phyloP scores from a whole-genome alignment of 1,140 invertebrate species.

The Conus ventricosus region DNA sequence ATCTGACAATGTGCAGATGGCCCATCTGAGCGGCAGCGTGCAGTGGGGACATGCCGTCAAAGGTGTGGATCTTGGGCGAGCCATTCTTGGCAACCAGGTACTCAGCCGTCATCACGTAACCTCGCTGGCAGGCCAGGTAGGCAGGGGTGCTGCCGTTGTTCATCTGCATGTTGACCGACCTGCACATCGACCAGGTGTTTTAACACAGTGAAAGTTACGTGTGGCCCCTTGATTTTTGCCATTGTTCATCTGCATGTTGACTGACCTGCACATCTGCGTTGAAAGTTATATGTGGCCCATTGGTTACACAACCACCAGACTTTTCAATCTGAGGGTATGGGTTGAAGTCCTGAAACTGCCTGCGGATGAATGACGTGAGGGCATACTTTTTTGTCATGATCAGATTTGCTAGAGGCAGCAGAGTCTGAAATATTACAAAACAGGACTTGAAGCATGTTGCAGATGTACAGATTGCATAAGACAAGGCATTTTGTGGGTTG shows the following conservation, averaged over 20 bases:
- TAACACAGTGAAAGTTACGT: too few relatives aligned
- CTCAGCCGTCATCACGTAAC: conserved; percentile 88
- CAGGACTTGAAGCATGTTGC: too few relatives aligned
- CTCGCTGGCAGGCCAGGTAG: conserved; percentile 90
- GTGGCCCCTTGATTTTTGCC: too few relatives aligned
- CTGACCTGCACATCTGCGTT: background rate
- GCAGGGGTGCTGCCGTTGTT: conserved; percentile 93
- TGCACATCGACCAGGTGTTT: background rate
- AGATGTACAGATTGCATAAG: too few relatives aligned
- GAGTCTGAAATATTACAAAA: too few relatives aligned
- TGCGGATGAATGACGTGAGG: too few relatives aligned
- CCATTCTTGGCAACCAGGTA: conserved; percentile 88
- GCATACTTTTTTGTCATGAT: too few relatives aligned
- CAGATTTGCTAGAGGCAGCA: too few relatives aligned
- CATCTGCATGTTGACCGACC: conserved; percentile 76
- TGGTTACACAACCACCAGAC: background rate
- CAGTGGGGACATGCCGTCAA: conserved; percentile 91
- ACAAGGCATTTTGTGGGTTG: too few relatives aligned
- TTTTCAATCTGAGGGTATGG: too few relatives aligned
- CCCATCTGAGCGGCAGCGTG: conserved; percentile 92
- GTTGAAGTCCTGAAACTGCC: too few relatives aligned
- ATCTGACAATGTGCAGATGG: conserved; percentile 88
- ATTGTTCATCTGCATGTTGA: background rate
- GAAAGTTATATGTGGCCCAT: too few relatives aligned
- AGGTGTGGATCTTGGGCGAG: conserved; percentile 84